A percentile compares a stretch with the other conserved stretches of the same genome.
Conservation (phyloP, 1,140 invertebrate species). For the Doryteuthis pealeii region DNA sequence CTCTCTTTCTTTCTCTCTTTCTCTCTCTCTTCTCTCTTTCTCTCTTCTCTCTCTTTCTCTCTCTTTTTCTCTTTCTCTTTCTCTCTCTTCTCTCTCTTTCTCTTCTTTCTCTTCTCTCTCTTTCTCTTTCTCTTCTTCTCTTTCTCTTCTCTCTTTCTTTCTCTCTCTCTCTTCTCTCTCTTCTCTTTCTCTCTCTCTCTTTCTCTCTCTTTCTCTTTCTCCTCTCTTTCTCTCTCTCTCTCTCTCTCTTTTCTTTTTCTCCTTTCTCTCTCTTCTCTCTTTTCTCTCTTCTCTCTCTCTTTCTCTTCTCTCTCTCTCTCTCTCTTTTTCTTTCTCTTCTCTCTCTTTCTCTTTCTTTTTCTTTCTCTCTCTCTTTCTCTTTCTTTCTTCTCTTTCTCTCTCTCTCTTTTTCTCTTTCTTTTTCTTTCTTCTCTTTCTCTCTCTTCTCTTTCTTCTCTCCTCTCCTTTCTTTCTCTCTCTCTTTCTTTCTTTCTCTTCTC, state of each 20-base stretch:
- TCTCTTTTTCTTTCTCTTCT: neutral
- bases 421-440: too few species aligned
- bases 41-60: neutral
- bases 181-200: slow-evolving; percentile 13
- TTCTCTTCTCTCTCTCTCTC: slow-evolving; percentile 12
- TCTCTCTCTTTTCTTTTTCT: neutral
- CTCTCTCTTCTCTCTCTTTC: neutral
- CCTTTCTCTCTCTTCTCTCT: neutral
- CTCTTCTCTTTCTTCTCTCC: too few species aligned
- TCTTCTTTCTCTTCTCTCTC: neutral
- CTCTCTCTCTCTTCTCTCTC: neutral
- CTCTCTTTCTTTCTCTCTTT: neutral
- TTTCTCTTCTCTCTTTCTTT: neutral
- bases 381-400: slow-evolving; percentile 9
- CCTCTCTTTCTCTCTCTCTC: slow-evolving; percentile 9
- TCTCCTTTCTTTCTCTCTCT: too few species aligned
- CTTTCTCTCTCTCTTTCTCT: neutral
- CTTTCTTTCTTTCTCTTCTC: too few species aligned
- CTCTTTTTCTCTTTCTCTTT: neutral
- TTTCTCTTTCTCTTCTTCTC: neutral
- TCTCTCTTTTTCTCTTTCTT: slow-evolving; percentile 9
- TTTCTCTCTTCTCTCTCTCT: neutral
- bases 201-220: neutral
- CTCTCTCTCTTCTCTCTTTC: neutral
- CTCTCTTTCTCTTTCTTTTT: slow-evolving; percentile 9